Evolutionary conservation across 1,140 invertebrate species (phyloP).

Genomic region (Babylonia areolata): DNA sequence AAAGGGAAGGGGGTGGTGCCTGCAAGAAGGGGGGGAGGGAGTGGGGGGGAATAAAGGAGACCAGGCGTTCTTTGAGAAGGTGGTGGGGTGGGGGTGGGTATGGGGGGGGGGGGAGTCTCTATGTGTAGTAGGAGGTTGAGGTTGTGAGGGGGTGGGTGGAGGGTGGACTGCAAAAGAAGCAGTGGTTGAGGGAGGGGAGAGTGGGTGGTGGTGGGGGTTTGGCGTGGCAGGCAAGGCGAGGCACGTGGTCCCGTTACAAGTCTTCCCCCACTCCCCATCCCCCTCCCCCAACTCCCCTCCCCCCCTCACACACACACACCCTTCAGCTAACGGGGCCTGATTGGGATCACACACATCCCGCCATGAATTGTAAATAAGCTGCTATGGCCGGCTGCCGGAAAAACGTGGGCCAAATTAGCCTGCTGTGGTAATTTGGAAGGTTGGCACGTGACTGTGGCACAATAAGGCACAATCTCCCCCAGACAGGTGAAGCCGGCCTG

Average conservation of each 20-base stretch:
- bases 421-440: conserved; percentile 55
- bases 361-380: conserved; percentile 64
- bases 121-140: neutral
- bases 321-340: conserved; percentile 47
- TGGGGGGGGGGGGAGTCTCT: neutral
- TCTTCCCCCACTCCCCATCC: neutral
- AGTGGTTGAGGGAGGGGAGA: neutral
- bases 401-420: conserved; percentile 55
- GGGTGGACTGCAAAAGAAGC: neutral
- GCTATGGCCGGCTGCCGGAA: conserved; percentile 44
- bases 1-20: neutral
- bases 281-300: too few relatives aligned
- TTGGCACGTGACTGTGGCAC: conserved; percentile 54
- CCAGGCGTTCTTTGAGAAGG: conserved; percentile 6
- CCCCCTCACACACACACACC: too few relatives aligned
- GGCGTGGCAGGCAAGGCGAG: neutral
- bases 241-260: conserved; percentile 22
- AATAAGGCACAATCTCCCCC: conserved; percentile 53
- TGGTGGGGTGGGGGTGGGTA: neutral
- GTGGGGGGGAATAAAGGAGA: neutral
- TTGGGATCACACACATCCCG: conserved; percentile 52
- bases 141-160: neutral
- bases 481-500: conserved; percentile 61
- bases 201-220: neutral
- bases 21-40: neutral